Conservation (phyloP, 2,888 invertebrate species). For the Xylota sylvarum region DNA sequence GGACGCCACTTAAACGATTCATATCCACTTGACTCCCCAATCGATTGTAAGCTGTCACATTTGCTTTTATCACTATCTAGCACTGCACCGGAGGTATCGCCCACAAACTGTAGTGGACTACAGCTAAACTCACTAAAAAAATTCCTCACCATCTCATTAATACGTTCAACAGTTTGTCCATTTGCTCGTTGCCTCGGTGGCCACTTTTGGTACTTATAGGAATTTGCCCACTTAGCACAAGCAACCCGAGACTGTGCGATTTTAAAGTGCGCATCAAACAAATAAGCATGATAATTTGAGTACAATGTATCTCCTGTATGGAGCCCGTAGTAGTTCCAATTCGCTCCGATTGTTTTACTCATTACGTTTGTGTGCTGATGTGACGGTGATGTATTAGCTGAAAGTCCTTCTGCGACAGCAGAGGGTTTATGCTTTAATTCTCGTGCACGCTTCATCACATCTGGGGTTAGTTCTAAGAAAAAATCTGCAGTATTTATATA, state of each 20-base stretch:
- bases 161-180: slow-evolving; percentile 81
- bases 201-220: slow-evolving; percentile 88
- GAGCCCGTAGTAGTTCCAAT: slow-evolving; percentile 86
- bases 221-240: slow-evolving; percentile 91
- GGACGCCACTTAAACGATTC: slow-evolving; percentile 89
- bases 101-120: slow-evolving; percentile 61
- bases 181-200: slow-evolving; percentile 79
- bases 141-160: slow-evolving; percentile 82
- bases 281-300: slow-evolving; percentile 93
- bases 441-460: slow-evolving; percentile 84
- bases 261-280: slow-evolving; percentile 93
- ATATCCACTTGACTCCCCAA: slow-evolving; percentile 91
- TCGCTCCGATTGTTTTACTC: slow-evolving; percentile 85
- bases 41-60: slow-evolving; percentile 88
- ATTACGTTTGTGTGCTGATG: slow-evolving; percentile 81
- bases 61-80: slow-evolving; percentile 82
- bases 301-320: slow-evolving; percentile 89
- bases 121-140: slow-evolving; percentile 83
- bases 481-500: slow-evolving; percentile 91
- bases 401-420: slow-evolving; percentile 38
- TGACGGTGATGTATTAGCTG: slow-evolving; percentile 72
- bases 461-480: slow-evolving; percentile 90
- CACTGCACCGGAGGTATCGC: slow-evolving; percentile 53
- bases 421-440: slow-evolving; percentile 82
- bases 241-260: slow-evolving; percentile 91